Conservation (phyloP, 2,797 vertebrate species). For the Poeciliopsis infans region DNA sequence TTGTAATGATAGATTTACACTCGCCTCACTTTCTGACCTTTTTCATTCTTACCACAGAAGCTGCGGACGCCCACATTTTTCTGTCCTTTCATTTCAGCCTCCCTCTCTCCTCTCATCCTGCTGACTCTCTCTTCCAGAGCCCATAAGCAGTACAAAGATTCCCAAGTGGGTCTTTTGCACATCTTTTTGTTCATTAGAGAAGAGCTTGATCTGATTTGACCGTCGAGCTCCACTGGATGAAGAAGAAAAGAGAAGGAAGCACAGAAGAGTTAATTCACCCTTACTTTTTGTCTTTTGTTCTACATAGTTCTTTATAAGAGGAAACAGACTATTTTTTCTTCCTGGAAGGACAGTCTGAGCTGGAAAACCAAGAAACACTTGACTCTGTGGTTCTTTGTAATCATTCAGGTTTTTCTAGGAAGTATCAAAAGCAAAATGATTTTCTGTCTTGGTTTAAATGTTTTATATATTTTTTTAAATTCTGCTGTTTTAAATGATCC, state of each 20-base stretch:
- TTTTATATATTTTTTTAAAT: background rate
- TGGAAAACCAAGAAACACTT: background rate
- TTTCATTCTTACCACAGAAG: constrained; percentile 69
- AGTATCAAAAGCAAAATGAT: constrained; percentile 46
- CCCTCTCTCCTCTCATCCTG: constrained; percentile 27
- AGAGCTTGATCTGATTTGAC: constrained; percentile 67
- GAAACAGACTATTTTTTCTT: background rate
- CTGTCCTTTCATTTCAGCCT: constrained; percentile 29
- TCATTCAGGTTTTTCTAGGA: constrained; percentile 38
- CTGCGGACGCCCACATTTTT: constrained; percentile 67
- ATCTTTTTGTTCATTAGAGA: constrained; percentile 63
- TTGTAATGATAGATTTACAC: constrained; percentile 73
- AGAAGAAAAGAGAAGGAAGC: constrained; percentile 29
- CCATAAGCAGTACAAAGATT: constrained; percentile 22
- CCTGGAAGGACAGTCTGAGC: background rate
- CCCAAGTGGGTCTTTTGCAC: constrained; percentile 33
- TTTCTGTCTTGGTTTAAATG: background rate
- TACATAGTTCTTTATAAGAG: background rate
- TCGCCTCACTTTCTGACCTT: constrained; percentile 75
- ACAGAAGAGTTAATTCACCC: constrained; percentile 28
- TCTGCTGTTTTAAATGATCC: constrained; percentile 24
- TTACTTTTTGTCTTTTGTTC: background rate
- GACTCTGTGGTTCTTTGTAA: constrained; percentile 30
- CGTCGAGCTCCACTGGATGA: constrained; percentile 32
- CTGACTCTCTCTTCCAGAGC: constrained; percentile 38